Conservation (phyloP, 2,888 invertebrate genomes). For the Rhagophthalmus giganteus region DNA sequence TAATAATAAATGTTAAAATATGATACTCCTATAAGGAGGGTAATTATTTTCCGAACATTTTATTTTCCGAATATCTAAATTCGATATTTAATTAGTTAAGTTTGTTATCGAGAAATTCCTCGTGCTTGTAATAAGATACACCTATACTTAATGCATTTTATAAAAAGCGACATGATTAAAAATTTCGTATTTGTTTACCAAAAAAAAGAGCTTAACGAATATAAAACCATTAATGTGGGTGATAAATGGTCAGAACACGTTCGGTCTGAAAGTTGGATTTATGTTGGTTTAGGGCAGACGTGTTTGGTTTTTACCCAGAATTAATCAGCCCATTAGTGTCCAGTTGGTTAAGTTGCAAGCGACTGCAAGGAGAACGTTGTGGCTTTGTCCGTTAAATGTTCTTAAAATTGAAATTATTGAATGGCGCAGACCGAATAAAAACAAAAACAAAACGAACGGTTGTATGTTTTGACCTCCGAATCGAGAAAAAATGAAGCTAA, state of each 20-base stretch:
- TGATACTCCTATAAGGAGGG: no score
- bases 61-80: no score
- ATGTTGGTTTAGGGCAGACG: slow-evolving; percentile 35
- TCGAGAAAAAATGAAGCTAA: slow-evolving; percentile 16
- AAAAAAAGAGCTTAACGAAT: no score
- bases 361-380: slow-evolving; percentile 17
- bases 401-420: slow-evolving; percentile 21
- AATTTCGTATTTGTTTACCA: not conserved
- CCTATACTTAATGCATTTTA: no score
- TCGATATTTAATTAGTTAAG: not conserved
- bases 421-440: slow-evolving; percentile 11
- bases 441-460: slow-evolving; percentile 4
- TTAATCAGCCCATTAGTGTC: slow-evolving; percentile 34
- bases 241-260: slow-evolving; percentile 37
- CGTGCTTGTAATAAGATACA: no score
- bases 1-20: no score
- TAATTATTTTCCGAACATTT: no score
- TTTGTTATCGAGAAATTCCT: not conserved
- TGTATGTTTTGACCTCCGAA: no score
- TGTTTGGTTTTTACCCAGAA: slow-evolving; percentile 36
- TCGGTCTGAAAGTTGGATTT: slow-evolving; percentile 39
- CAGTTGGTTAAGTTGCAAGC: slow-evolving; percentile 15
- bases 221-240: slow-evolving; percentile 36
- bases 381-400: slow-evolving; percentile 20
- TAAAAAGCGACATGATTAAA: not conserved